Percentiles rank a stretch among this genome's conserved stretches.
phyloP scores from a whole-genome alignment of 2,797 vertebrate genomes.

The Ispidina picta region DNA sequence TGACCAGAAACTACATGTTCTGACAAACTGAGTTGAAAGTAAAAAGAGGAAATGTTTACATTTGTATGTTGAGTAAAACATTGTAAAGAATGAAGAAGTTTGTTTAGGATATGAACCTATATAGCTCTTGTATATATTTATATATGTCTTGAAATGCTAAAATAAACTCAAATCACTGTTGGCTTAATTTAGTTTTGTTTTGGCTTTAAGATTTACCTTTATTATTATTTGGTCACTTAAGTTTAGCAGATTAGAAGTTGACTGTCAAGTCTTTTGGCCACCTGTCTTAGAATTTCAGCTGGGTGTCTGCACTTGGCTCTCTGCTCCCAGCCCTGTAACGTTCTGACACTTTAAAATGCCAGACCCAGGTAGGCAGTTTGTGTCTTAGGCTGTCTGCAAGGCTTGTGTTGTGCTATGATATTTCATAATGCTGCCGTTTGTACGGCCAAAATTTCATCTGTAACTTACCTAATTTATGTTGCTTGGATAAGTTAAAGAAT shows the following conservation, averaged over 20 bases:
- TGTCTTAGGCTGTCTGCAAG: not conserved
- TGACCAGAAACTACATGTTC: not conserved
- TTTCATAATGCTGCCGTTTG: not conserved
- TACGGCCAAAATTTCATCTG: not conserved
- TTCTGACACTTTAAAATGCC: not conserved
- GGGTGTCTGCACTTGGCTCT: not conserved
- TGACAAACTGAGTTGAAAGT: not conserved
- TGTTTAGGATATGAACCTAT: not conserved
- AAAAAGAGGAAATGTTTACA: not conserved
- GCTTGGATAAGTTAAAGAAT: not conserved
- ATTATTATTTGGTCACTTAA: not conserved
- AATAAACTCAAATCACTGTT: not conserved
- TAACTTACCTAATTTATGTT: not conserved
- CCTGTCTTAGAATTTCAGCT: not conserved
- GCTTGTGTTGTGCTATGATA: not conserved
- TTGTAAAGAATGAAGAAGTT: not conserved
- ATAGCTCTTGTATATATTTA: not conserved
- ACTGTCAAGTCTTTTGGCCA: not conserved
- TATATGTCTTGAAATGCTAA: not conserved
- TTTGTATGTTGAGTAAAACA: not conserved
- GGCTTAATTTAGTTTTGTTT: not conserved
- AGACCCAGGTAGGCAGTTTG: not conserved
- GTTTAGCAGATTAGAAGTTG: not conserved
- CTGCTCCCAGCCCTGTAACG: not conserved
- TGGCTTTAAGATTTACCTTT: not conserved